A percentile compares a stretch with the other conserved stretches of the same genome.
Evolutionary conservation across 2,113 vertebrate species (phyloP).

Genomic region (Numida meleagris): DNA sequence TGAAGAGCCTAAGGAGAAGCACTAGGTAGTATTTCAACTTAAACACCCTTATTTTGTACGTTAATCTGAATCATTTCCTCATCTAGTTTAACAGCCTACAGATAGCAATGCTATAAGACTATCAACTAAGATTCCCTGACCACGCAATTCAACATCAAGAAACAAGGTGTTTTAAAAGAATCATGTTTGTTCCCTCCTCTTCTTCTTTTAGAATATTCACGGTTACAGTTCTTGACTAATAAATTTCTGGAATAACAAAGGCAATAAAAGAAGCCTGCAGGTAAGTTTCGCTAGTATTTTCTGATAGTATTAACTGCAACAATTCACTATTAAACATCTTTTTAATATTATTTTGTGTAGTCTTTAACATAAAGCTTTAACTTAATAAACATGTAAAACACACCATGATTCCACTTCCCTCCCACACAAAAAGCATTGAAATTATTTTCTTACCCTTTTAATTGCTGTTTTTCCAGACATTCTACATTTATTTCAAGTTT

Average conservation of each 20-base stretch:
- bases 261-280: not conserved
- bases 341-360: not conserved
- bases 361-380: not conserved
- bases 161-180: not conserved
- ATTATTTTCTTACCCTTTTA: slow-evolving; percentile 29
- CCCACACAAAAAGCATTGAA: not conserved
- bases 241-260: not conserved
- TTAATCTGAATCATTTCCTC: not conserved
- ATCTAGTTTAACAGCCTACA: not conserved
- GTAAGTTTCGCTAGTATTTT: not conserved
- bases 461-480: slow-evolving; percentile 10
- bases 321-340: not conserved
- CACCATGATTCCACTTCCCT: not conserved
- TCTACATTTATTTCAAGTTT: slow-evolving; percentile 18
- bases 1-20: not conserved
- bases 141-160: not conserved
- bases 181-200: not conserved
- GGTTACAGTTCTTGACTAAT: not conserved
- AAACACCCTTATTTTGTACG: too few relatives aligned
- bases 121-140: not conserved
- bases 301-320: not conserved
- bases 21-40: not conserved
- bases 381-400: not conserved
- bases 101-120: not conserved
- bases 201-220: not conserved